Conservation (phyloP, 2,797 vertebrate species). For the Corythornis leucogaster region DNA sequence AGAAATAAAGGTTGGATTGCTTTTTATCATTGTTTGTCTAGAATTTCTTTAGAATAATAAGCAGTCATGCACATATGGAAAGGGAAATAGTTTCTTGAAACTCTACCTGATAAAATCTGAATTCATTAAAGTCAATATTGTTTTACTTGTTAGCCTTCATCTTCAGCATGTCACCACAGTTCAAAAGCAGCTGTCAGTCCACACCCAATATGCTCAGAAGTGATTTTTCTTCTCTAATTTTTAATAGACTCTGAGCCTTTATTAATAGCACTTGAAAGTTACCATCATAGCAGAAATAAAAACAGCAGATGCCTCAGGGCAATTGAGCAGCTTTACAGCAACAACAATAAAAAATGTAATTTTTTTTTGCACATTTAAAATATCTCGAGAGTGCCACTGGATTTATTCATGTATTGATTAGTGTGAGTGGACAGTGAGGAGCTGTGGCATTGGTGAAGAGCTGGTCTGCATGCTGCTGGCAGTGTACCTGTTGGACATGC, state of each 20-base stretch:
- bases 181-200: conserved; percentile 58
- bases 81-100: neutral
- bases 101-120: neutral
- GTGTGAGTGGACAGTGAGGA: neutral
- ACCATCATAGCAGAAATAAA: conserved; percentile 55
- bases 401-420: neutral
- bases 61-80: neutral
- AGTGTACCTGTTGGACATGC: fast-evolving
- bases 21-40: neutral
- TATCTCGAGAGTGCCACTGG: neutral
- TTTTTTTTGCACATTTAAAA: neutral
- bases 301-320: conserved; percentile 10
- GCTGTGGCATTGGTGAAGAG: neutral
- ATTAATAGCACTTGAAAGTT: conserved; percentile 58
- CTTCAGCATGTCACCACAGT: conserved; percentile 36
- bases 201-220: conserved; percentile 28
- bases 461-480: fast-evolving
- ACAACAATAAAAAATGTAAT: neutral
- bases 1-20: neutral
- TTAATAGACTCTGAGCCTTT: conserved; percentile 43
- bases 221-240: conserved; percentile 53
- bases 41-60: neutral
- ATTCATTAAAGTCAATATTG: conserved; percentile 30
- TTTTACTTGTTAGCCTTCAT: conserved; percentile 61
- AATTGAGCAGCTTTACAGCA: conserved; percentile 4